Conservation (phyloP, 2,113 vertebrate species). For the Solenodon paradoxus region DNA sequence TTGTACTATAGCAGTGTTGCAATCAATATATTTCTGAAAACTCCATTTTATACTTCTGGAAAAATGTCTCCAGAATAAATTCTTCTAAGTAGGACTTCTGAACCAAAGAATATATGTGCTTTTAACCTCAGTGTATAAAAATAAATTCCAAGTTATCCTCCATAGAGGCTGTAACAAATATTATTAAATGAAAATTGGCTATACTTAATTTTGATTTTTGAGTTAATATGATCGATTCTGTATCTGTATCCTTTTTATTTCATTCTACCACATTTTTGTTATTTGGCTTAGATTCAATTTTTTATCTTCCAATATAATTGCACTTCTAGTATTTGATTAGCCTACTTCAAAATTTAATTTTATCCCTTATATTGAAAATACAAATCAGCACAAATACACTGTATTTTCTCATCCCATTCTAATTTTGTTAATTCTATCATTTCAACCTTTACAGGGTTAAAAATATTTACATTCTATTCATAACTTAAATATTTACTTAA, state of each 20-base stretch:
- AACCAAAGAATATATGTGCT: neutral
- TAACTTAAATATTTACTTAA: neutral
- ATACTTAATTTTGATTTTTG: neutral
- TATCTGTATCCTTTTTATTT: no score
- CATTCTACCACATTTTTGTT: neutral
- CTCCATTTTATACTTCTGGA: neutral
- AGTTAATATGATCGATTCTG: no score
- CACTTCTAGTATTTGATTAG: neutral
- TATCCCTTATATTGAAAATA: neutral
- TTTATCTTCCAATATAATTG: neutral
- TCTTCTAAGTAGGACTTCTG: neutral
- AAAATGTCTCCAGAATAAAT: neutral
- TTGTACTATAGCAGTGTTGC: neutral
- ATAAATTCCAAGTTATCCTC: neutral
- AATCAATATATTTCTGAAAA: neutral
- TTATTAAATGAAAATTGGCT: neutral
- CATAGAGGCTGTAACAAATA: no score
- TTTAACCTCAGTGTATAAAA: neutral
- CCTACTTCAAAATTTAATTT: neutral
- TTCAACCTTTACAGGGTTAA: neutral
- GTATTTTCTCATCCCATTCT: neutral
- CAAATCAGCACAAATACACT: neutral
- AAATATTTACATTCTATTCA: neutral
- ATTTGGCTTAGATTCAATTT: neutral
- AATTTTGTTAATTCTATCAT: neutral